phyloP scores from a whole-genome alignment of 2,797 vertebrate genomes.

The Xenentodon cancila region DNA sequence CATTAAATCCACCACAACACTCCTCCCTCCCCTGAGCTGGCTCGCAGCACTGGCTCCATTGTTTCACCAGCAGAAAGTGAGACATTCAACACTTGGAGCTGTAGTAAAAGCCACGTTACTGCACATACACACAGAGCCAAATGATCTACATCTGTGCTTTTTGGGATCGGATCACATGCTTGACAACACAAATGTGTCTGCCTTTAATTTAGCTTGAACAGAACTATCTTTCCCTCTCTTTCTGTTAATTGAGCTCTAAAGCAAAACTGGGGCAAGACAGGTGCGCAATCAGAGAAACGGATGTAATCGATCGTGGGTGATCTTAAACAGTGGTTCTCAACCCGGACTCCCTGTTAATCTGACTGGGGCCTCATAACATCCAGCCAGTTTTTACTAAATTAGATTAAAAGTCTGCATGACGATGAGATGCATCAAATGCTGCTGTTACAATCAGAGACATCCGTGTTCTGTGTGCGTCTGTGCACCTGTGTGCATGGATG shows the following conservation, averaged over 20 bases:
- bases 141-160: conserved; percentile 69
- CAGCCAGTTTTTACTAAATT: too few species aligned
- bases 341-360: too few species aligned
- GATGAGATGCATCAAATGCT: too few species aligned
- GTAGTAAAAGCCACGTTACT: conserved; percentile 45
- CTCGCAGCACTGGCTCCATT: conserved; percentile 64
- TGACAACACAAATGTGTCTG: conserved; percentile 72
- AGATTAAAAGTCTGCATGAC: too few species aligned
- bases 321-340: conserved; percentile 1
- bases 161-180: conserved; percentile 57
- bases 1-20: conserved; percentile 75
- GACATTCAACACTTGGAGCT: conserved; percentile 68
- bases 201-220: conserved; percentile 69
- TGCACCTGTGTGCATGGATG: too few species aligned
- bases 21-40: conserved; percentile 64
- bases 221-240: conserved; percentile 42
- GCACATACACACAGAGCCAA: conserved; percentile 32
- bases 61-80: conserved; percentile 72
- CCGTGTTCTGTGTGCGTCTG: too few species aligned
- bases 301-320: conserved; percentile 48
- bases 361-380: too few species aligned
- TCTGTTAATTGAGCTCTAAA: conserved; percentile 43
- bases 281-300: conserved; percentile 40
- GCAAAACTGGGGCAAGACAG: conserved; percentile 51
- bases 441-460: too few species aligned